Conservation (phyloP, 2,797 vertebrate species). For the Ceyx erithaca region DNA sequence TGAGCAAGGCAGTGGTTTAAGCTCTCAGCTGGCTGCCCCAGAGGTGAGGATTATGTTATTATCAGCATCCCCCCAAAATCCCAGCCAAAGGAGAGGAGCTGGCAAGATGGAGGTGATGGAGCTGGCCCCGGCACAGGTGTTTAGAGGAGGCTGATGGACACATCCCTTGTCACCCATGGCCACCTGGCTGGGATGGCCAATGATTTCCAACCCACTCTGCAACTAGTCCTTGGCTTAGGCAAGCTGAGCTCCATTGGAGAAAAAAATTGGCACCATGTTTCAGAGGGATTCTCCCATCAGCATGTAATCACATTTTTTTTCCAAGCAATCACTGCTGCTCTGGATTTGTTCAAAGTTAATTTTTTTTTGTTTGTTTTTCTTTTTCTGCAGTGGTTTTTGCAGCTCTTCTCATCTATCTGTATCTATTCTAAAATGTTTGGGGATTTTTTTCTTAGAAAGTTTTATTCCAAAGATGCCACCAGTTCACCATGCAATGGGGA, state of each 20-base stretch:
- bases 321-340: neutral
- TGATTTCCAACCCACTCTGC: neutral
- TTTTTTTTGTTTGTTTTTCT: too few species aligned
- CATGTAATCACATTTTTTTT: neutral
- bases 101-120: neutral
- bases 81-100: fast-evolving
- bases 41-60: slow-evolving; percentile 21
- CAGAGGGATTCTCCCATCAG: neutral
- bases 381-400: neutral
- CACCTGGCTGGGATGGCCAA: fast-evolving
- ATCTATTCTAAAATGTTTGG: too few species aligned
- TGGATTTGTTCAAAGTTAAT: neutral
- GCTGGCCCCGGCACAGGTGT: fast-evolving
- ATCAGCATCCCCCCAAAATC: neutral
- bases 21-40: slow-evolving; percentile 42
- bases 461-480: neutral
- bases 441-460: too few species aligned
- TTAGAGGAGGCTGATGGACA: neutral
- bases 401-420: neutral
- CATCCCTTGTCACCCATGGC: neutral
- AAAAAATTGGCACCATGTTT: fast-evolving
- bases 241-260: neutral
- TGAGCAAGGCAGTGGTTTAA: neutral
- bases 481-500: neutral
- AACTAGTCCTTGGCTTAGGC: fast-evolving